A percentile compares a stretch with the other conserved stretches of the same genome.
phyloP scores from a whole-genome alignment of 2,888 invertebrate species.

The Serrognathus titanus region DNA sequence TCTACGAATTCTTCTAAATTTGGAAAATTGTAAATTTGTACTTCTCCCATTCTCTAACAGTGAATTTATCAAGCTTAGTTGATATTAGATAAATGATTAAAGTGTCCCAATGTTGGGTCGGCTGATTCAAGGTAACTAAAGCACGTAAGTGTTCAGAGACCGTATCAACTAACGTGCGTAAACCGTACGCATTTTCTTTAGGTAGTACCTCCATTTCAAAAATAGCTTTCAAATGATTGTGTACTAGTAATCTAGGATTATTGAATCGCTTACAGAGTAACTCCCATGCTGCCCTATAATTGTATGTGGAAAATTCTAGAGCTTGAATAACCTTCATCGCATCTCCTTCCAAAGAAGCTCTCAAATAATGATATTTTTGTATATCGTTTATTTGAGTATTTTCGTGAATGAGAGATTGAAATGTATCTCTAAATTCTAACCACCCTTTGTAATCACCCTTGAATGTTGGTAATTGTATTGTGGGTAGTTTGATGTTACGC shows the following conservation, averaged over 20 bases:
- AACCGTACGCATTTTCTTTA: neutral
- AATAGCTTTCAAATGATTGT: constrained; percentile 17
- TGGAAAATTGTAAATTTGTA: constrained; percentile 3
- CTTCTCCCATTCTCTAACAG: constrained; percentile 9
- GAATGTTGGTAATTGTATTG: neutral
- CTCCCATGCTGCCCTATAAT: constrained; percentile 23
- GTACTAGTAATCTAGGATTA: constrained; percentile 20
- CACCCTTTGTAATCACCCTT: neutral
- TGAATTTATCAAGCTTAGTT: constrained; percentile 5
- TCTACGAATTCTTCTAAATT: constrained; percentile 1
- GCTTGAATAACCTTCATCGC: constrained; percentile 11
- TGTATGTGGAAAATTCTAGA: constrained; percentile 18
- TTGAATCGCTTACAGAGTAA: constrained; percentile 19
- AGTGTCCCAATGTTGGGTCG: constrained; percentile 11
- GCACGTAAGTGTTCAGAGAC: constrained; percentile 10
- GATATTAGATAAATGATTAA: constrained; percentile 10
- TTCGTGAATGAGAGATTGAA: neutral
- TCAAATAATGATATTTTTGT: constrained; percentile 1
- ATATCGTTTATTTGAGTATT: neutral
- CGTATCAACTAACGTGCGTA: constrained; percentile 6
- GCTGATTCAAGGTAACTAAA: constrained; percentile 4
- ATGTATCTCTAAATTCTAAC: neutral
- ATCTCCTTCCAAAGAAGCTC: neutral
- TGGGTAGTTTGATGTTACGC: no score
- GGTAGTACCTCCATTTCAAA: constrained; percentile 14